A percentile compares a stretch with the other conserved stretches of the same genome.
Conservation (phyloP, 2,113 vertebrate genomes). For the Aegithalos caudatus region DNA sequence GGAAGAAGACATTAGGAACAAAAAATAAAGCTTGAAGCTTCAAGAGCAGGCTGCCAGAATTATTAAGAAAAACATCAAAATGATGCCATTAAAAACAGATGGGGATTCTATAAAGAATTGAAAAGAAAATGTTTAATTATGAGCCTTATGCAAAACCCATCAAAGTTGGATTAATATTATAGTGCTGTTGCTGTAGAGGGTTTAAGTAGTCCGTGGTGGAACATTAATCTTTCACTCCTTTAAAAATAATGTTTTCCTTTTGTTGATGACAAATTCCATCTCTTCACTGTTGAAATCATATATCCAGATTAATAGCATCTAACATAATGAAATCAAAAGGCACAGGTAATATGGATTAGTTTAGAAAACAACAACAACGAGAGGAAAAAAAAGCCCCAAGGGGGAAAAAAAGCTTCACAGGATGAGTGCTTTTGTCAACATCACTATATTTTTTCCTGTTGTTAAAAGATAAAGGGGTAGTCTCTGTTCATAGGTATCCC, state of each 20-base stretch:
- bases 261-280: slow-evolving; percentile 80
- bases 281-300: slow-evolving; percentile 77
- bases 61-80: slow-evolving; percentile 80
- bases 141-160: slow-evolving; percentile 80
- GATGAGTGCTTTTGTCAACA: slow-evolving; percentile 57
- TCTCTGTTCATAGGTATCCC: background rate
- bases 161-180: slow-evolving; percentile 76
- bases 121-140: slow-evolving; percentile 86
- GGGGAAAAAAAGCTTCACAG: slow-evolving; percentile 51
- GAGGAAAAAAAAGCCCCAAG: background rate
- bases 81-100: slow-evolving; percentile 84
- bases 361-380: slow-evolving; percentile 60
- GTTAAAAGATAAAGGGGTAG: background rate
- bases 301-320: slow-evolving; percentile 72
- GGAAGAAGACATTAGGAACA: slow-evolving; percentile 77
- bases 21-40: slow-evolving; percentile 76
- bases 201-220: slow-evolving; percentile 77
- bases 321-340: slow-evolving; percentile 70
- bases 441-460: slow-evolving; percentile 19
- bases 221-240: slow-evolving; percentile 79
- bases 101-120: slow-evolving; percentile 79
- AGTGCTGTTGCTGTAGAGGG: slow-evolving; percentile 71
- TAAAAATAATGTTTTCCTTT: slow-evolving; percentile 82
- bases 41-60: slow-evolving; percentile 75
- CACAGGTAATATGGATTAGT: slow-evolving; percentile 73